Base-by-base conservation (phyloP, 2,797 vertebrate genomes). In the Tarsius wallacei region DNA sequence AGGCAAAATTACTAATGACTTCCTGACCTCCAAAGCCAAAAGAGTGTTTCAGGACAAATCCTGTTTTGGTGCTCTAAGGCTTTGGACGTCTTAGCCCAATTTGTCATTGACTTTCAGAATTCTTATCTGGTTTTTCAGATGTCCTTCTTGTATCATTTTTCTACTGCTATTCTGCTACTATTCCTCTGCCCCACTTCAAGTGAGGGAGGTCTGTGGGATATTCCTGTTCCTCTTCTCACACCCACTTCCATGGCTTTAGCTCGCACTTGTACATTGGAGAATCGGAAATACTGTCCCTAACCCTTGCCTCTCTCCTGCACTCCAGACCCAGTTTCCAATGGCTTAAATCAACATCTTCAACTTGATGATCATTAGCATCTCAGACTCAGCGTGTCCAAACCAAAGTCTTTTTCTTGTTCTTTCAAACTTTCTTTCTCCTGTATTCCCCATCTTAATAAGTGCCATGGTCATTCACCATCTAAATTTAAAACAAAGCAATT, bases 1-100 rank as follows among this genome's bases (percentile, higher is more conserved):
- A 85, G 88, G 59, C 42, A 91, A 81, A 77, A 47, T 55, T 89
- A 68, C 70, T 92, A 95, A 90, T 55, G 87, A 89, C 87, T 96
- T 93, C 76, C 90, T 90, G 76, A 96, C 31, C 87, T 97, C 93
- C 55, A 83, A 96, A 90, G 53, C 81, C 87, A 90, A 77, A 94
- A 47, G 42, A 93, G 64, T 92, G 74, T 94, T 96, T 96, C 53
- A 97, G 93, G 42, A 91, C 80, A 89, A 91, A 59, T 83, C 53
- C n/a, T 84, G 42, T 80, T 80, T 93, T 47, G 70, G 80, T 95
- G 70, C 61, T 89, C 36, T 57, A 78, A 87, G 93, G 17, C 15
- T 93, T 78, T 61, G 53, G 64, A 80, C n/a, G 51, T 66, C 53
- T 93, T 80, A 73, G 36, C 64, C 80, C 66, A 71, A 74, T 80